Evolutionary conservation across 2,888 invertebrate genomes (phyloP).

Genomic region (Cheilosia variabilis): DNA sequence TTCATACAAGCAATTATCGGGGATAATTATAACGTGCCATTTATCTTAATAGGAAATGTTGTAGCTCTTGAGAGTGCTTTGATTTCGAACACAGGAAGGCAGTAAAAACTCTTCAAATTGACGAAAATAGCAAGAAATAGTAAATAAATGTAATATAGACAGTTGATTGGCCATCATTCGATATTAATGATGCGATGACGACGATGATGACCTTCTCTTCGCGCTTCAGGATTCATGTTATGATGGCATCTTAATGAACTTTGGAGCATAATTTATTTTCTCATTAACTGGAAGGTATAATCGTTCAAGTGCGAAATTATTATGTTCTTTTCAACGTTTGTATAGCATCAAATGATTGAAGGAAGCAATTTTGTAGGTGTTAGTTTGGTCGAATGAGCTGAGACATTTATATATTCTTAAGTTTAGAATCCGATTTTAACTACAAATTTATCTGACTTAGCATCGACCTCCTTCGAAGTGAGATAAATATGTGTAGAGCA

Average conservation of each 20-base stretch:
- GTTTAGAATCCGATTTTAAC: no score
- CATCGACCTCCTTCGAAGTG: no score
- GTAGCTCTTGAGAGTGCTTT: neutral
- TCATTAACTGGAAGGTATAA: neutral
- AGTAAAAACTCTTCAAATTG: neutral
- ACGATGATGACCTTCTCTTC: neutral
- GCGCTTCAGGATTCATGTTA: neutral
- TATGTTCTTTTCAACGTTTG: no score
- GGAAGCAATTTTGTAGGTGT: no score
- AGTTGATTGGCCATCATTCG: conserved; percentile 16
- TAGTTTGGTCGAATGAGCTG: no score
- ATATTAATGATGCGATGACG: neutral
- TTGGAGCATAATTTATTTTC: conserved; percentile 1
- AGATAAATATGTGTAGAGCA: no score
- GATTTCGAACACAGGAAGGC: neutral
- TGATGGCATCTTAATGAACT: conserved; percentile 4
- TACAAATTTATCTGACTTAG: no score
- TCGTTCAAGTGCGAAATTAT: no score
- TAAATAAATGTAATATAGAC: neutral
- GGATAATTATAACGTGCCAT: neutral
- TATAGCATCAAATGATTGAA: no score
- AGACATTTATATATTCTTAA: no score
- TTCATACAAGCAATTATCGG: neutral
- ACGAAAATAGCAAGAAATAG: neutral
- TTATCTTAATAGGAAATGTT: neutral